phyloP scores from a whole-genome alignment of 2,113 vertebrate species.

The Eretmochelys imbricata region DNA sequence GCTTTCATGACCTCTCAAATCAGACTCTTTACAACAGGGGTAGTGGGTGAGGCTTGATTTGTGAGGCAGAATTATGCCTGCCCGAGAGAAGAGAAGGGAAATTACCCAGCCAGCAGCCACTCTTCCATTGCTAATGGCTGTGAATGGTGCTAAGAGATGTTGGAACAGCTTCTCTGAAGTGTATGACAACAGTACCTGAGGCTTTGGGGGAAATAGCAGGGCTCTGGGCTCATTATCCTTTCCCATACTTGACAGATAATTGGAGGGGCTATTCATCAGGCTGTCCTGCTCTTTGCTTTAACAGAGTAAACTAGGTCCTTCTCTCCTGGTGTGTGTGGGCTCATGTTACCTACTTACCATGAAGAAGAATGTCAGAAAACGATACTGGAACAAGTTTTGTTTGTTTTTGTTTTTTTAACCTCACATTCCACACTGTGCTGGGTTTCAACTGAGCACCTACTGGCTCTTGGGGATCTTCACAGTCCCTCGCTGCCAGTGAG shows the following conservation, averaged over 20 bases:
- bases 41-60: neutral
- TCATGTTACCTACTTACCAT: neutral
- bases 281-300: neutral
- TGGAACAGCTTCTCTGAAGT: neutral
- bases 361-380: neutral
- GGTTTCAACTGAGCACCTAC: too few species aligned
- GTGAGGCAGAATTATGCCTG: neutral
- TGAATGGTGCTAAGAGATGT: neutral
- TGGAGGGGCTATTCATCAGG: neutral
- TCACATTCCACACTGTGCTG: too few species aligned
- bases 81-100: neutral
- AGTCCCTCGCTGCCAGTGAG: too few species aligned
- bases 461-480: too few species aligned
- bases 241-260: neutral
- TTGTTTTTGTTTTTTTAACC: too few species aligned
- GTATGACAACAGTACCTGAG: neutral
- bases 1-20: neutral
- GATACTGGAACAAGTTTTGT: neutral
- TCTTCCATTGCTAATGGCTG: neutral
- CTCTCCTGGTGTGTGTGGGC: neutral
- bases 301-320: neutral
- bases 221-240: neutral
- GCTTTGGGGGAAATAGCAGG: neutral
- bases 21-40: neutral
- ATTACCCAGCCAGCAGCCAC: neutral